Evolutionary conservation across 2,113 vertebrate genomes (phyloP).

Genomic region (Blennius ocellaris): DNA sequence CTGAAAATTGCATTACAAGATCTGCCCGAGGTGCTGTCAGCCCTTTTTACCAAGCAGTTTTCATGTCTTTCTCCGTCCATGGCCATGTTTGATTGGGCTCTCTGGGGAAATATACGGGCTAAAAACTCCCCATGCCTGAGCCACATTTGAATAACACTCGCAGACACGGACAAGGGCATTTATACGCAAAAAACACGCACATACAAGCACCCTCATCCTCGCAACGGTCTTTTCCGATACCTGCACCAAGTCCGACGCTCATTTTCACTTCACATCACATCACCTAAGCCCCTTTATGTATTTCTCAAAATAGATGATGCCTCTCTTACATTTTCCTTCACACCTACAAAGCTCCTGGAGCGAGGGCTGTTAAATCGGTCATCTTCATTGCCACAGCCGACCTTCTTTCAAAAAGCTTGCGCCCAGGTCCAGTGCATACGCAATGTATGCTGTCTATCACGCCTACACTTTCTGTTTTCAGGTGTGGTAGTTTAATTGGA

Average conservation of each 20-base stretch:
- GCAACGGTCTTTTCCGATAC: conserved; percentile 32
- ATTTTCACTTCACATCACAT: conserved; percentile 36
- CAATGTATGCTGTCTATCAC: conserved; percentile 26
- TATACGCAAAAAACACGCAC: conserved; percentile 26
- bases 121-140: conserved; percentile 50
- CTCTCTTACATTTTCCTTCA: conserved; percentile 2
- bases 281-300: conserved; percentile 15
- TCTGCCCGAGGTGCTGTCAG: conserved; percentile 60
- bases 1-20: conserved; percentile 63
- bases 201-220: neutral
- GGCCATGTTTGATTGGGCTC: conserved; percentile 63
- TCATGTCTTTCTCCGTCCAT: conserved; percentile 48
- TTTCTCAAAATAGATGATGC: conserved; percentile 28
- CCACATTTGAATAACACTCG: conserved; percentile 58
- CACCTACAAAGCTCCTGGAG: neutral
- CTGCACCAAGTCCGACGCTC: neutral
- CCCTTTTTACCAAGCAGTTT: conserved; percentile 64
- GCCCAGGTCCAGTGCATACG: conserved; percentile 11
- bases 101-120: conserved; percentile 52
- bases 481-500: conserved; percentile 31
- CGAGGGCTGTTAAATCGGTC: conserved; percentile 27
- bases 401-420: conserved; percentile 15
- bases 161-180: conserved; percentile 26
- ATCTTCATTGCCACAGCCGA: neutral
- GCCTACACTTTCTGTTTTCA: conserved; percentile 11